Percentiles rank a stretch among this genome's conserved stretches.
These are phyloP conservation scores for Synergus japonicus DNA, from an alignment of 2,888 invertebrate genomes.

Conservation along the genomic window DNA sequence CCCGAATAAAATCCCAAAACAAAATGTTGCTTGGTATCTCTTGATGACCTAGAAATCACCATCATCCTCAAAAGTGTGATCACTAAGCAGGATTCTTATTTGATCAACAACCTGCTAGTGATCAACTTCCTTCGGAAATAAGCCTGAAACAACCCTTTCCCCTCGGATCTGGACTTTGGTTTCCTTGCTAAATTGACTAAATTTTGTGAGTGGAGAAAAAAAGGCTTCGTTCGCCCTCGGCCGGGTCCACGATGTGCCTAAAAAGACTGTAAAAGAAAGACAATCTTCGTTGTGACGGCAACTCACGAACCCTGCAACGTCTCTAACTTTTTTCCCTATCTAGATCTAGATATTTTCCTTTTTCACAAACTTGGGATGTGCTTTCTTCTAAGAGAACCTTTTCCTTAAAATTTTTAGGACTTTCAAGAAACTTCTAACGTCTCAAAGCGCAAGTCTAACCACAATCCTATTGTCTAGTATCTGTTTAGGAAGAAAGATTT, in stretches of 20 bases:
- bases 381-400: not conserved
- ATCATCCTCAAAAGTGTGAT: slow-evolving; percentile 37
- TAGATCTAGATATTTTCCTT: slow-evolving; percentile 44
- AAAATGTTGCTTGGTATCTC: slow-evolving; percentile 61
- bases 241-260: slow-evolving; percentile 75
- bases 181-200: slow-evolving; percentile 57
- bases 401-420: not conserved
- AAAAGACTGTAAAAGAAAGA: slow-evolving; percentile 74
- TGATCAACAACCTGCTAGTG: not conserved
- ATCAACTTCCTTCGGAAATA: slow-evolving; percentile 30
- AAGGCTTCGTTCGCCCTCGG: slow-evolving; percentile 62
- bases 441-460: not conserved
- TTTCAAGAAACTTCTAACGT: slow-evolving; percentile 9
- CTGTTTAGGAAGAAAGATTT: not conserved
- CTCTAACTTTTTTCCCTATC: slow-evolving; percentile 59
- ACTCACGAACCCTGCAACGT: slow-evolving; percentile 71
- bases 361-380: not conserved
- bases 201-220: slow-evolving; percentile 48
- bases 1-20: slow-evolving; percentile 54
- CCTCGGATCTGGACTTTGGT: slow-evolving; percentile 48
- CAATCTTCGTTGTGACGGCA: slow-evolving; percentile 53
- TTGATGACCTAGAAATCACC: slow-evolving; percentile 66
- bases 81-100: not conserved
- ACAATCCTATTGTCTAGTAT: not conserved
- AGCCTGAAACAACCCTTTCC: slow-evolving; percentile 54